Conservation (phyloP, 2,113 vertebrate species). For the Coturnix japonica region DNA sequence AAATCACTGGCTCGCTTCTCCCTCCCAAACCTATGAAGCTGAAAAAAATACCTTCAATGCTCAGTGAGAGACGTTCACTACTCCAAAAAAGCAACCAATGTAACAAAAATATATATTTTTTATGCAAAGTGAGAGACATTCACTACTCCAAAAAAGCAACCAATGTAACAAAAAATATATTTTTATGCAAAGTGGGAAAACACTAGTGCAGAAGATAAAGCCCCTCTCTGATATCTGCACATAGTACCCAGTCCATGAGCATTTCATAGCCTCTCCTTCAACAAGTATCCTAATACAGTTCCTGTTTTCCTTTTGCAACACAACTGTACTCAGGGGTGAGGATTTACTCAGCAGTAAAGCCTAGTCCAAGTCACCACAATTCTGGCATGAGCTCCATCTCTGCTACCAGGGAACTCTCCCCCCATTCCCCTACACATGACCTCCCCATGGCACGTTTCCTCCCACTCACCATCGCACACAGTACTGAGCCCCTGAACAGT, state of each 20-base stretch:
- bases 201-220: neutral
- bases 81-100: neutral
- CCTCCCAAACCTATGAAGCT: neutral
- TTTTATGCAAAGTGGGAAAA: neutral
- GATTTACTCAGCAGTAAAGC: neutral
- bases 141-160: neutral
- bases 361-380: neutral
- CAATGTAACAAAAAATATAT: neutral
- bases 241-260: neutral
- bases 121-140: neutral
- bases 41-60: neutral
- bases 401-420: neutral
- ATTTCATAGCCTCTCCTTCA: neutral
- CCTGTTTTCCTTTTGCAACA: neutral
- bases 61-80: neutral
- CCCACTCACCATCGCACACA: fast-evolving
- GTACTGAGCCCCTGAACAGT: neutral
- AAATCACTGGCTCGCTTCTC: neutral
- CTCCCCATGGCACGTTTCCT: neutral
- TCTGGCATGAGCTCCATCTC: neutral
- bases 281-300: neutral
- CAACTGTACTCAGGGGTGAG: neutral
- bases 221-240: neutral
- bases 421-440: fast-evolving
- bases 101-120: neutral